A percentile compares a stretch with the other conserved stretches of the same genome.
phyloP scores from a whole-genome alignment of 2,888 invertebrate species.

The Phytoseiulus persimilis region DNA sequence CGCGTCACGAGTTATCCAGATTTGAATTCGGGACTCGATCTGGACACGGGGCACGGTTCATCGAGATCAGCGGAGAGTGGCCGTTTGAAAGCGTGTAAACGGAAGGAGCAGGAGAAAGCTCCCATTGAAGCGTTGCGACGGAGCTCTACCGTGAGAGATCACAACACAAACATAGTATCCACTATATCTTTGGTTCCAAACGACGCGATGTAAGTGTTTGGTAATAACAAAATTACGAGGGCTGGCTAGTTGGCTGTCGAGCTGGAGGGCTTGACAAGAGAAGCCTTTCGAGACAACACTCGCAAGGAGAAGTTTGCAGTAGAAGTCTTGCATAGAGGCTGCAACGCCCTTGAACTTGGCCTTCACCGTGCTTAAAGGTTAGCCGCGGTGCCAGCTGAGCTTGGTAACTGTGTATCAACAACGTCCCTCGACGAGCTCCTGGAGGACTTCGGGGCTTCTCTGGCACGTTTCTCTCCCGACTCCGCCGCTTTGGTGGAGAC shows the following conservation, averaged over 20 bases:
- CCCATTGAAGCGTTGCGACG: background rate
- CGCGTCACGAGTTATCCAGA: too few relatives aligned
- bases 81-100: background rate
- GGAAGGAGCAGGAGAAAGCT: background rate
- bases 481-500: background rate
- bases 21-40: too few relatives aligned
- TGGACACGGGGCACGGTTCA: too few relatives aligned
- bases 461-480: background rate
- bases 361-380: background rate
- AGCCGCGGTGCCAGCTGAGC: background rate
- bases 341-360: background rate
- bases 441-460: background rate
- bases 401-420: background rate
- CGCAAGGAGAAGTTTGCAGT: background rate
- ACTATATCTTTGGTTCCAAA: background rate
- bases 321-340: background rate
- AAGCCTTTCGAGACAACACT: background rate
- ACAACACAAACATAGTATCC: too few relatives aligned
- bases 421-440: background rate
- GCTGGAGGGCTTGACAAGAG: background rate
- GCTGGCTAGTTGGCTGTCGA: background rate
- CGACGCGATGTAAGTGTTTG: background rate
- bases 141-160: background rate
- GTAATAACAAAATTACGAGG: background rate
- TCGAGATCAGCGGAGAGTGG: background rate